Percentiles rank a stretch among this genome's conserved stretches.
These are phyloP conservation scores for Cryptoprocta ferox DNA, from an alignment of 2,797 vertebrate genomes.

Conservation along the genomic window DNA sequence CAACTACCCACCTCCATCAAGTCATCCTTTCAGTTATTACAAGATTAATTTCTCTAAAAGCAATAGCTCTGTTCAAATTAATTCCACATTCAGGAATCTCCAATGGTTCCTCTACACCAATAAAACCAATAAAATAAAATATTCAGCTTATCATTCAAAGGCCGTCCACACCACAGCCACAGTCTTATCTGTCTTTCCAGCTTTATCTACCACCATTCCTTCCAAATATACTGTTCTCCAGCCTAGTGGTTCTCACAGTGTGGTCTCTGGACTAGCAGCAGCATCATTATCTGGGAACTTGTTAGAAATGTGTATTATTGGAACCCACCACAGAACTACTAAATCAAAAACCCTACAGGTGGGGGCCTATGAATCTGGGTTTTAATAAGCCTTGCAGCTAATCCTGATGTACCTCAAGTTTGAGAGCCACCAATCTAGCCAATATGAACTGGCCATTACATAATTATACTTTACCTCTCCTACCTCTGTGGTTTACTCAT, in stretches of 20 bases:
- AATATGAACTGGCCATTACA: background rate
- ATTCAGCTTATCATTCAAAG: background rate
- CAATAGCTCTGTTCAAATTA: conserved; percentile 17
- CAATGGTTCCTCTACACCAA: background rate
- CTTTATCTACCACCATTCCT: background rate
- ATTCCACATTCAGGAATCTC: background rate
- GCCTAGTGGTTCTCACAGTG: background rate
- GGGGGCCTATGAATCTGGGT: background rate
- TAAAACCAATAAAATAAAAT: conserved; percentile 38
- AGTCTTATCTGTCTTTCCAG: background rate
- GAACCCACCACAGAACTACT: background rate
- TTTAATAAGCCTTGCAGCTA: background rate
- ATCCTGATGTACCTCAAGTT: background rate
- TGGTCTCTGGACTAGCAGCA: background rate
- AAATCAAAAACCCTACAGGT: background rate
- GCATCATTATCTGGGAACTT: background rate
- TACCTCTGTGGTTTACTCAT: background rate
- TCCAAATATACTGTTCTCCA: background rate
- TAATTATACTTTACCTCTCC: background rate
- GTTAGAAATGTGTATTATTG: background rate
- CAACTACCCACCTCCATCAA: background rate
- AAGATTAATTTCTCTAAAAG: conserved; percentile 43
- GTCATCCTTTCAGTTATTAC: background rate
- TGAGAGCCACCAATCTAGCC: background rate
- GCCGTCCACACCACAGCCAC: background rate